These are phyloP conservation scores for Chromis chromis DNA, from an alignment of 2,797 vertebrate genomes.

Conservation along the genomic window DNA sequence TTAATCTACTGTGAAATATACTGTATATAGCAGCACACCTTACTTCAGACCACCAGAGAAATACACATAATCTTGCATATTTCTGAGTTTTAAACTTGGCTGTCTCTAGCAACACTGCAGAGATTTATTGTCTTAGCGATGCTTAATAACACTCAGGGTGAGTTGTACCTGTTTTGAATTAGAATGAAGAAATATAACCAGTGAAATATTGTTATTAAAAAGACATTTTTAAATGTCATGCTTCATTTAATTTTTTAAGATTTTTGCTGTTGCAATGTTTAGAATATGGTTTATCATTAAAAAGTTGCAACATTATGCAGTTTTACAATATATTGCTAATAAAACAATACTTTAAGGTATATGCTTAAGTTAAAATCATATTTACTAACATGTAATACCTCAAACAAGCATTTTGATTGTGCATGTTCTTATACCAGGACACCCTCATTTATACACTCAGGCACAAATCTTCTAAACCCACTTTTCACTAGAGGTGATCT, in stretches of 20 bases:
- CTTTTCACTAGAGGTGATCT: conserved; percentile 2
- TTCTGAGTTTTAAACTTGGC: conserved; percentile 37
- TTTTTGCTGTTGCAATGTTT: not conserved
- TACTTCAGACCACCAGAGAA: conserved; percentile 56
- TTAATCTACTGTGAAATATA: conserved; percentile 78
- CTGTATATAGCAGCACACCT: conserved; percentile 57
- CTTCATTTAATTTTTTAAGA: conserved; percentile 29
- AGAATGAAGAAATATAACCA: conserved; percentile 20
- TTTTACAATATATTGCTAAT: not conserved
- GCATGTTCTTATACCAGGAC: no score
- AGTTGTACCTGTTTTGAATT: conserved; percentile 6
- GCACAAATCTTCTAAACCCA: not conserved
- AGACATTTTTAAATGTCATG: conserved; percentile 30
- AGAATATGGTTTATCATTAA: not conserved
- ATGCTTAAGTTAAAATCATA: not conserved
- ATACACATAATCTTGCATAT: conserved; percentile 18
- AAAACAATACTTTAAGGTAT: not conserved
- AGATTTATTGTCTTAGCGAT: conserved; percentile 25
- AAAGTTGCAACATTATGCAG: not conserved
- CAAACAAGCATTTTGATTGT: not conserved
- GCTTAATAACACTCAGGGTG: conserved; percentile 24
- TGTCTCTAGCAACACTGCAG: conserved; percentile 22
- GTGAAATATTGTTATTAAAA: conserved; percentile 13
- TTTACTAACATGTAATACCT: not conserved
- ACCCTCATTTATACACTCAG: not conserved